These are phyloP conservation scores for Gopherus evgoodei DNA, from an alignment of 2,113 vertebrate genomes.

Conservation along the genomic window DNA sequence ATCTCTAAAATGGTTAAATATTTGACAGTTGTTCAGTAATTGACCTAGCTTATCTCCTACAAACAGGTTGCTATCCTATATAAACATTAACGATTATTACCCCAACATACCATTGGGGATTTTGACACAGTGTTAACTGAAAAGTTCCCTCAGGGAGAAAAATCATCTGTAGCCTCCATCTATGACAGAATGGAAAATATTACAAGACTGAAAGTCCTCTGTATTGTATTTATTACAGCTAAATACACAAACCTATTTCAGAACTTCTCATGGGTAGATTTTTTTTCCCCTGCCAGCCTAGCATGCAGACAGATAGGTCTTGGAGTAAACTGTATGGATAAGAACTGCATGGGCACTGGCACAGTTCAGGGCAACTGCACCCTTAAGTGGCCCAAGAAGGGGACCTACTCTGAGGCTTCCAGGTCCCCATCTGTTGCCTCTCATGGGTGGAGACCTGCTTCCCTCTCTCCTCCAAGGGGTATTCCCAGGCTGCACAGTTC, in stretches of 20 bases:
- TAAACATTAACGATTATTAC: slow-evolving; percentile 46
- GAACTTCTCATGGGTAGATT: neutral
- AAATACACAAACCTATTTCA: slow-evolving; percentile 30
- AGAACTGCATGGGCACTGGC: neutral
- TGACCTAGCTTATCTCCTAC: slow-evolving; percentile 69
- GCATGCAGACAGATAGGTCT: neutral
- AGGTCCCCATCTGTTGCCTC: neutral
- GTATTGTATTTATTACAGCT: slow-evolving; percentile 13
- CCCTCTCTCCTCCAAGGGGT: neutral
- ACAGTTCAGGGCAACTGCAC: neutral
- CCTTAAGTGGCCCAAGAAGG: neutral
- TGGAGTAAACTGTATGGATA: fast-evolving
- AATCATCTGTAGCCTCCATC: slow-evolving; percentile 44
- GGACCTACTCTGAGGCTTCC: neutral
- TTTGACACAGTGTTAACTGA: slow-evolving; percentile 26
- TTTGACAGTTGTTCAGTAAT: slow-evolving; percentile 72
- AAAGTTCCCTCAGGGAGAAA: slow-evolving; percentile 45
- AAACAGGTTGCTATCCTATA: slow-evolving; percentile 45
- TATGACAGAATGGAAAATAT: slow-evolving; percentile 40
- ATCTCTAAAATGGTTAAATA: slow-evolving; percentile 24
- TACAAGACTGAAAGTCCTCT: neutral
- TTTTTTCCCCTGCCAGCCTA: neutral
- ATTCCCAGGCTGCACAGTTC: neutral
- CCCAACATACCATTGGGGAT: neutral
- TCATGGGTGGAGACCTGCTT: neutral